Base-by-base conservation (phyloP, 1,140 invertebrate genomes). In the Spodoptera frugiperda region DNA sequence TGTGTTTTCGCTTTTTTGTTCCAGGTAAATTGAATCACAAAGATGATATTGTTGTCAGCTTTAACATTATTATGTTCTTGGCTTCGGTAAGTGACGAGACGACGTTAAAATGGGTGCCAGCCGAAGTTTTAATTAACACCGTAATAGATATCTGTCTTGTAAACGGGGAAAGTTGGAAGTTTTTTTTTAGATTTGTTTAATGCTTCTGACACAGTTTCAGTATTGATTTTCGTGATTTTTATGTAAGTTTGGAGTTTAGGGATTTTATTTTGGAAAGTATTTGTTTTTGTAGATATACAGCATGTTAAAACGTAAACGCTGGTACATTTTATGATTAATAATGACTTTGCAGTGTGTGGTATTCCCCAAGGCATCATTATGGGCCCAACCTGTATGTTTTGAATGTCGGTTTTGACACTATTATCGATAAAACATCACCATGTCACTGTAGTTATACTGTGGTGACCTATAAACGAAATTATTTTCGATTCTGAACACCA, bases 1-100 rank as follows among this genome's bases (percentile, higher is more conserved):
- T 44, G 57, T 61, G 51, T 61, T 59, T 39, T 10, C 9, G 14
- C 17, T 61, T 61, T 53, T 61, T 61, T 61, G 57, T 61, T 61
- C 11, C 57, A 61, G 57, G 57, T 61, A 61, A 61, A 61, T 61
- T 61, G 57, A 39, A 33, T 25, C 39, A 17, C 17, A 39, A 61
- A 17, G 30, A 12, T 39, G 33, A 11, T 17, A 10, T 44, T 61
- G 57, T 17, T 61, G 57, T 17, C 10, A 10, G 21, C 15, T 17
- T 61, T 11, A 44, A 39, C 51, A 15, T 53, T 17, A n/a, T 17
- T 44, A 61, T 6, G 15, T 15, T 44, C 33, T 39, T 30, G 57
- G 9, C n/a, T 15, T 44, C 17, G 57, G 57, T 61, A 39, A 61
- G 57, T 61, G 33, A 15, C 15, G 30, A 6, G 33, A 15, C 15